A percentile compares a stretch with the other conserved stretches of the same genome.
These are phyloP conservation scores for Venusia cambrica DNA, from an alignment of 2,888 invertebrate genomes.

Conservation along the genomic window DNA sequence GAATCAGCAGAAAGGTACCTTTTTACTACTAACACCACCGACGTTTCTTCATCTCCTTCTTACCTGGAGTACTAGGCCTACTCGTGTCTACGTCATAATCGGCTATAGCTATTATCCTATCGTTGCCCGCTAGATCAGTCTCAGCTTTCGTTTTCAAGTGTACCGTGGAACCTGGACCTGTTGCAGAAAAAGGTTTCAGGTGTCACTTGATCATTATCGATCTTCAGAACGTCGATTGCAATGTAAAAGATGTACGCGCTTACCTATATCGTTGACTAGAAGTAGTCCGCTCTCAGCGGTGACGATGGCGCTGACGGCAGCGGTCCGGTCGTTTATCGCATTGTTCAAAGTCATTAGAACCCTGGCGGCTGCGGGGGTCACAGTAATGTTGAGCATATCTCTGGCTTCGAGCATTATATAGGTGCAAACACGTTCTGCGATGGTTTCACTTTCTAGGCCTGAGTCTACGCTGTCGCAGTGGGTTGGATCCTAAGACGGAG, in stretches of 20 bases:
- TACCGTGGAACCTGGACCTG: conserved; percentile 81
- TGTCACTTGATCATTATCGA: too few species aligned
- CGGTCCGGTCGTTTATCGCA: conserved; percentile 53
- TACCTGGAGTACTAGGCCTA: conserved; percentile 82
- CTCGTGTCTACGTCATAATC: conserved; percentile 83
- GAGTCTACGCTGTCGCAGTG: conserved; percentile 77
- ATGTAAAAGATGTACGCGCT: too few species aligned
- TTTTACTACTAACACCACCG: too few species aligned
- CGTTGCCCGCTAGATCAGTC: conserved; percentile 67
- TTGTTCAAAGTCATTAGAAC: conserved; percentile 66
- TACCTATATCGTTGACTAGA: conserved; percentile 84
- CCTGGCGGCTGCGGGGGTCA: conserved; percentile 84
- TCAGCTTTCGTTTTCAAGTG: conserved; percentile 76
- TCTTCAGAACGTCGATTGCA: too few species aligned
- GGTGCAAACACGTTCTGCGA: conserved; percentile 74
- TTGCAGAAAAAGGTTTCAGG: too few species aligned
- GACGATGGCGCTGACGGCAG: conserved; percentile 60
- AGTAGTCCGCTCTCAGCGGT: conserved; percentile 48
- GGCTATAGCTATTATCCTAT: conserved; percentile 78
- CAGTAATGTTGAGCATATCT: conserved; percentile 84
- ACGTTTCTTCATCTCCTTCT: too few species aligned
- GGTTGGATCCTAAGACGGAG: conserved; percentile 50
- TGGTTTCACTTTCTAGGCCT: conserved; percentile 63
- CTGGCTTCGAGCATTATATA: conserved; percentile 86
- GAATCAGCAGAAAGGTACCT: too few species aligned